Percentiles rank a stretch among this genome's conserved stretches.
phyloP scores from a whole-genome alignment of 2,797 vertebrate genomes.

The Argyrosomus regius region DNA sequence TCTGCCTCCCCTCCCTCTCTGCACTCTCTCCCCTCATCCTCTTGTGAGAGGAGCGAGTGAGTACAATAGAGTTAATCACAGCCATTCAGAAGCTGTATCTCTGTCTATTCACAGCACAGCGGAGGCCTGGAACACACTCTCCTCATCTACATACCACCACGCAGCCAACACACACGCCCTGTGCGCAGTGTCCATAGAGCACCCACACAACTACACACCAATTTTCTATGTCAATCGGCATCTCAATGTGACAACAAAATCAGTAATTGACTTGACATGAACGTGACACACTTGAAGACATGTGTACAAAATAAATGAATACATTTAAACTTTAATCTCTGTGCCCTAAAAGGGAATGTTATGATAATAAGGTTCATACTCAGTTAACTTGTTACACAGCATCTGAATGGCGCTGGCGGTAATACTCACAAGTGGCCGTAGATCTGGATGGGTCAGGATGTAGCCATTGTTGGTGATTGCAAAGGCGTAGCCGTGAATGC shows the following conservation, averaged over 20 bases:
- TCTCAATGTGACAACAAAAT: conserved; percentile 42
- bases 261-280: conserved; percentile 61
- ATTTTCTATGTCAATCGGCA: conserved; percentile 46
- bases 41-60: conserved; percentile 76
- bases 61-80: conserved; percentile 90
- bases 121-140: conserved; percentile 76
- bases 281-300: not conserved
- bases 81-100: conserved; percentile 89
- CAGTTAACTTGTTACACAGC: conserved; percentile 17
- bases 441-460: conserved; percentile 97
- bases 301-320: conserved; percentile 47
- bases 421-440: conserved; percentile 94
- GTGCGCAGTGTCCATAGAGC: not conserved
- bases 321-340: conserved; percentile 52
- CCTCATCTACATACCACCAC: conserved; percentile 76
- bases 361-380: conserved; percentile 39
- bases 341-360: conserved; percentile 27
- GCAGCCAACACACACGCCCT: conserved; percentile 51
- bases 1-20: conserved; percentile 8
- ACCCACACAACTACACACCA: conserved; percentile 26
- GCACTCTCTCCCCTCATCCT: conserved; percentile 50
- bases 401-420: conserved; percentile 23
- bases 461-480: conserved; percentile 99
- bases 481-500: conserved; percentile 98
- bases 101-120: conserved; percentile 78